Conservation (phyloP, 2,888 invertebrate species). For the Scrobipalpa costella region DNA sequence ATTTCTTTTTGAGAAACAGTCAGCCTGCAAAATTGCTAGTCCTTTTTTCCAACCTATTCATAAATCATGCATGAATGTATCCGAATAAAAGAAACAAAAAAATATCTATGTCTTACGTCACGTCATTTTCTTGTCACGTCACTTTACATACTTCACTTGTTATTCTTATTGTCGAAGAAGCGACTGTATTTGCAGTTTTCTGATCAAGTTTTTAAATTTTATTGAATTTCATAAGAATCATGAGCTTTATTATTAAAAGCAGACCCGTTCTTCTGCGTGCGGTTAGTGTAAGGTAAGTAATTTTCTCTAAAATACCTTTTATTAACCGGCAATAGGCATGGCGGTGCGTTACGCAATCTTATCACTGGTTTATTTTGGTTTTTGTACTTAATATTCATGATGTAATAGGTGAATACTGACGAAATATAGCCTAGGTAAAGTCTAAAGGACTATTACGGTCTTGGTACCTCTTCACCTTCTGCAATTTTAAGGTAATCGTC, state of each 20-base stretch:
- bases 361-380: slow-evolving; percentile 15
- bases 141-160: too few relatives aligned
- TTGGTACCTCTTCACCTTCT: not conserved
- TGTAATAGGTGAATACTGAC: not conserved
- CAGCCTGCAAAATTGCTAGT: too few relatives aligned
- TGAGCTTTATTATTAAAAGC: slow-evolving; percentile 61
- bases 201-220: not conserved
- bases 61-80: not conserved
- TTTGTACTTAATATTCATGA: not conserved
- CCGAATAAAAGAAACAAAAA: not conserved
- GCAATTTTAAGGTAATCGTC: not conserved
- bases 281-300: slow-evolving; percentile 61
- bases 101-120: not conserved
- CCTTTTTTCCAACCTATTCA: too few relatives aligned
- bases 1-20: too few relatives aligned
- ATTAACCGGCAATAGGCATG: slow-evolving; percentile 42
- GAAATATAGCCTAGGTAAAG: not conserved
- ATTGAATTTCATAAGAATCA: slow-evolving; percentile 41
- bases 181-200: not conserved
- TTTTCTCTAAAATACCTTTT: not conserved
- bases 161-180: slow-evolving; percentile 7
- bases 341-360: slow-evolving; percentile 63
- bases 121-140: not conserved
- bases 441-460: not conserved
- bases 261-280: slow-evolving; percentile 56